Base-by-base conservation (phyloP, 2,113 vertebrate species). In the Prunella himalayana region DNA sequence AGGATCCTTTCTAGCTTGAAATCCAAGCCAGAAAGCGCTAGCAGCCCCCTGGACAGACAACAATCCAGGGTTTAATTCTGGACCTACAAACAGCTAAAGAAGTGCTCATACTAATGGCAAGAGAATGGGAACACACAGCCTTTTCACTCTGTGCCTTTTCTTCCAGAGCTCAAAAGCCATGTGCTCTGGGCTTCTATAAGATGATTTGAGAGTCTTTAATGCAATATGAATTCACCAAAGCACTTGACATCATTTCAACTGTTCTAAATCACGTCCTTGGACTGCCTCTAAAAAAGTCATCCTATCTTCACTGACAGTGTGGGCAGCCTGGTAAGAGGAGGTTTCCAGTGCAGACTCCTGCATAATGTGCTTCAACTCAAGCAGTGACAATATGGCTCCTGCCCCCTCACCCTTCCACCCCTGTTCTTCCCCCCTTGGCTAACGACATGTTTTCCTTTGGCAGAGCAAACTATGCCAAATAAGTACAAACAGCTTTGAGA, bases 1-100 rank as follows among this genome's bases (percentile, higher is more conserved):
- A 73, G 30, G n/a, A 39, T 42, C 0, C 1, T 77, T 73, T 53
- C 19, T 39, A 86, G 39, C 12, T 94, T 45, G 23, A 80, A 95
- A 60, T 20, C 15, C 15, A 83, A 73, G 44, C 14, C 44, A 88
- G 49, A 44, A 80, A 86, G 45, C 0, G 0, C 64, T 11, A 69
- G 22, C n/a, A 72, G 20, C 9, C 25, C 3, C 1, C 21, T 56
- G 41, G 35, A 47, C 3, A 5, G 21, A 13, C 0, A 8, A 44
- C 11, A 47, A 66, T 22, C 28, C 45, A 49, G 27, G 27, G 12
- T 68, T 93, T 70, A 35, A 41, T 51, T 68, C 15, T 7, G 37
- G 42, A 39, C 59, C 45, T 45, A 24, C 17, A 78, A 78, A 70
- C 28, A 51, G 22, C 24, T 65, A 49, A 80, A 72, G 15, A 80